Evolutionary conservation across 1,140 invertebrate species (phyloP), one percentile per base, ranked within the genome.

Genomic region (Pomacea maculata): DNA sequence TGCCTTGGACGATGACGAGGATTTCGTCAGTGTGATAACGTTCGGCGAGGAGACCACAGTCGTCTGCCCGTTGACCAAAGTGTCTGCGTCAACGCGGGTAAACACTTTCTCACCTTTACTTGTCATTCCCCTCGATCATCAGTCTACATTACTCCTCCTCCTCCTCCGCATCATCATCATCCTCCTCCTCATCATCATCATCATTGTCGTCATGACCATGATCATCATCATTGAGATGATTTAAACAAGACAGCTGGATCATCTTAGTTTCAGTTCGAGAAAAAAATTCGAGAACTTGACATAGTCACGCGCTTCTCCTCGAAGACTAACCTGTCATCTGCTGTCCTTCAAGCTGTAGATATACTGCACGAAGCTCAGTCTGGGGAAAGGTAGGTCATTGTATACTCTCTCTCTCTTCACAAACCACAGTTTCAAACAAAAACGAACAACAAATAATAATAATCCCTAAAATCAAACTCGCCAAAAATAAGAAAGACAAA

Each of bases 31-130:
- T 6, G 54, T 88, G 19, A 84, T 88, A 15, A 86, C 87, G 3
- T 88, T 88, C 76, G 87, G 86, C 17, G 85, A 87, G 34, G 78
- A 84, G 54, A 79, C 86, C 10, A 77, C 85, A 9, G 82, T 85
- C 45, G 79, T 88, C 63, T 80, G 84, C 57, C 87, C 87, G 6
- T 75, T 88, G 67, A 79, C 82, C 54, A 83, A 83, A 79, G 79
- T 88, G 17, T 83, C 74, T 29, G 55, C 68, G 17, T 55, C 79
- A 45, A 83, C 81, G 1, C 78, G 84, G 81, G 87, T 88, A 81
- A 68, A 45, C 2, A 45, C 34, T 45, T 45, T 45, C 34, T 2
- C 1, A 45, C 25, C 6, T 45, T 4, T 45, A 45, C 6, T 45
- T 45, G 34, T 2, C 34, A 45, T 45, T 45, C 25, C 25, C 25